Evolutionary conservation across 2,113 vertebrate genomes (phyloP).

Genomic region (Theristicus caerulescens): DNA sequence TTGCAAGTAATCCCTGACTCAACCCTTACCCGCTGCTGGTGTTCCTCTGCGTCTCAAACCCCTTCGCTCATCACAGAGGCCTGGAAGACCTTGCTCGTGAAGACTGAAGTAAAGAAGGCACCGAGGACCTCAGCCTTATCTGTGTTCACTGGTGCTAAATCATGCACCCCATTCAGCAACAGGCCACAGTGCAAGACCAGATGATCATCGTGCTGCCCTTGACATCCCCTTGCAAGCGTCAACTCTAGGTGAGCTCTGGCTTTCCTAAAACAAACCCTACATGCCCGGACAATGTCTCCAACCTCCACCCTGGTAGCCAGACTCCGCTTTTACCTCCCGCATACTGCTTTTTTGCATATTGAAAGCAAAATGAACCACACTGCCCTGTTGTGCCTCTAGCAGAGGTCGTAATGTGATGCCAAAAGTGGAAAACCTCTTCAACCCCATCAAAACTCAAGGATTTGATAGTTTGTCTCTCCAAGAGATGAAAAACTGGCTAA

Average conservation of each 20-base stretch:
- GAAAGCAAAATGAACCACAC: neutral
- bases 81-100: neutral
- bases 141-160: neutral
- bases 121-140: neutral
- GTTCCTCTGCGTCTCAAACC: neutral
- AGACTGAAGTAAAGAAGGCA: neutral
- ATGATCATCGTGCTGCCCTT: neutral
- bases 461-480: neutral
- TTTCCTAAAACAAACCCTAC: neutral
- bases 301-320: neutral
- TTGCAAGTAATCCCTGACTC: neutral
- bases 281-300: accelerated
- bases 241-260: neutral
- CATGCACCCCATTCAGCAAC: accelerated
- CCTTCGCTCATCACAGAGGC: neutral
- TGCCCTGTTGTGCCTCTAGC: neutral
- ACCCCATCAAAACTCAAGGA: neutral
- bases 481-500: neutral
- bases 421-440: neutral
- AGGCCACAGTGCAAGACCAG: accelerated
- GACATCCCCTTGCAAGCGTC: neutral
- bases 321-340: neutral
- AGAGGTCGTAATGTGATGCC: neutral
- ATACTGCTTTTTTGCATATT: neutral
- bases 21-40: accelerated